Percentiles rank a stretch among this genome's conserved stretches.
phyloP scores from a whole-genome alignment of 2,888 invertebrate species.

The Sinotaia quadrata region DNA sequence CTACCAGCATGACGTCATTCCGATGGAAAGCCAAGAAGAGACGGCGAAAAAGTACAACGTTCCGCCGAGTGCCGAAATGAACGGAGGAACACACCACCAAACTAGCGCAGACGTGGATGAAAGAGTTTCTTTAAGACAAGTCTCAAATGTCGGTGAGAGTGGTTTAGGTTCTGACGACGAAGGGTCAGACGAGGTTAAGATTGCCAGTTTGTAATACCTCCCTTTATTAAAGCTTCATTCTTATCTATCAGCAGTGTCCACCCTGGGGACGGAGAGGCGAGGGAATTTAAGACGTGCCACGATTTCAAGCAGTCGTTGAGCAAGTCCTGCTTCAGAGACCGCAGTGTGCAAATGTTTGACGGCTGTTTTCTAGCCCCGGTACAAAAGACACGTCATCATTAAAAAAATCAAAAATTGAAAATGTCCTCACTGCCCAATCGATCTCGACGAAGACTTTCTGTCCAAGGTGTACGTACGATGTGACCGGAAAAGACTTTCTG shows the following conservation, averaged over 20 bases:
- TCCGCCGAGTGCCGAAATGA: neutral
- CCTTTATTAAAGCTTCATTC: neutral
- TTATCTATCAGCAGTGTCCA: neutral
- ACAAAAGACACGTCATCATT: too few species aligned
- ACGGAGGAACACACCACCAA: constrained; percentile 5
- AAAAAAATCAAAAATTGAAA: too few species aligned
- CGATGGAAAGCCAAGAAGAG: neutral
- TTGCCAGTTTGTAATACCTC: neutral
- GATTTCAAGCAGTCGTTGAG: too few species aligned
- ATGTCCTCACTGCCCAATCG: too few species aligned
- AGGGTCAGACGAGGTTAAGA: neutral
- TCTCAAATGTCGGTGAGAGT: constrained; percentile 31
- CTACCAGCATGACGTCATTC: neutral
- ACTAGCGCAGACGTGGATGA: constrained; percentile 4
- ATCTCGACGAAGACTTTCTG: too few species aligned
- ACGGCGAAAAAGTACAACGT: neutral
- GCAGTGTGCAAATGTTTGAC: too few species aligned
- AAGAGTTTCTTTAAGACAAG: constrained; percentile 25
- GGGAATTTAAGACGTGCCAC: too few species aligned
- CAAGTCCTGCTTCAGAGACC: too few species aligned
- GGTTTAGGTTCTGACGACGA: constrained; percentile 21
- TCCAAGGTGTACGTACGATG: too few species aligned
- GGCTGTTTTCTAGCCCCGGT: too few species aligned
- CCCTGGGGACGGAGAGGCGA: neutral
- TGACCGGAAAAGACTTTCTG: too few species aligned